These are phyloP conservation scores for Tridacna crocea DNA, from an alignment of 2,888 invertebrate genomes.

Conservation along the genomic window DNA sequence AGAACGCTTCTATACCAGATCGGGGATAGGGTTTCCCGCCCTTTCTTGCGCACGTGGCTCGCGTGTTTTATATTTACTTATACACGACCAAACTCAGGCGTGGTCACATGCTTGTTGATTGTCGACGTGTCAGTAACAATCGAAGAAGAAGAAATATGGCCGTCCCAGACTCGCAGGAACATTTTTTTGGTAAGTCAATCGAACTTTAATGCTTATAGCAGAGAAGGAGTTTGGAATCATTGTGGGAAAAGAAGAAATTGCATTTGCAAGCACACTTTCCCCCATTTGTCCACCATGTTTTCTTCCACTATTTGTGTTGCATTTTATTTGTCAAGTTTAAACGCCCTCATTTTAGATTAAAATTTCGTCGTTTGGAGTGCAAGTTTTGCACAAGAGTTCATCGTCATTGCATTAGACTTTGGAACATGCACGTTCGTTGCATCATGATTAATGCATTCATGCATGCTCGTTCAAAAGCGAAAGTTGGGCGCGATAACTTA, in stretches of 20 bases:
- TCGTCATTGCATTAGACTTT: too few species aligned
- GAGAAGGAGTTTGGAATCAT: not conserved
- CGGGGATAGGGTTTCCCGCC: not conserved
- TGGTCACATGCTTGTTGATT: not conserved
- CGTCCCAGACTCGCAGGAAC: slow-evolving; percentile 67
- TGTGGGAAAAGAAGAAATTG: not conserved
- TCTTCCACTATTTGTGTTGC: too few species aligned
- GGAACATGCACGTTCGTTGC: too few species aligned
- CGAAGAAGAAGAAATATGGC: not conserved
- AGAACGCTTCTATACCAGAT: too few species aligned
- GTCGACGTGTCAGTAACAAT: slow-evolving; percentile 11
- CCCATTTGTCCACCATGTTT: not conserved
- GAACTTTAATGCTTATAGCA: not conserved
- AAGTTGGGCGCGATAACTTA: too few species aligned
- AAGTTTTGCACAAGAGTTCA: too few species aligned
- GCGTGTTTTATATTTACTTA: not conserved
- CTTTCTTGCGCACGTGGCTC: not conserved
- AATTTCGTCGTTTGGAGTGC: too few species aligned
- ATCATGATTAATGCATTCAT: too few species aligned
- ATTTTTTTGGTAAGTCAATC: slow-evolving; percentile 69
- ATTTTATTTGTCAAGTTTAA: too few species aligned
- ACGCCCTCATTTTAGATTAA: too few species aligned
- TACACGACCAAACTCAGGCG: not conserved
- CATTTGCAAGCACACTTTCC: not conserved
- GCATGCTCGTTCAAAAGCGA: too few species aligned